Evolutionary conservation across 2,113 vertebrate genomes (phyloP).

Genomic region (Eidolon helvum): DNA sequence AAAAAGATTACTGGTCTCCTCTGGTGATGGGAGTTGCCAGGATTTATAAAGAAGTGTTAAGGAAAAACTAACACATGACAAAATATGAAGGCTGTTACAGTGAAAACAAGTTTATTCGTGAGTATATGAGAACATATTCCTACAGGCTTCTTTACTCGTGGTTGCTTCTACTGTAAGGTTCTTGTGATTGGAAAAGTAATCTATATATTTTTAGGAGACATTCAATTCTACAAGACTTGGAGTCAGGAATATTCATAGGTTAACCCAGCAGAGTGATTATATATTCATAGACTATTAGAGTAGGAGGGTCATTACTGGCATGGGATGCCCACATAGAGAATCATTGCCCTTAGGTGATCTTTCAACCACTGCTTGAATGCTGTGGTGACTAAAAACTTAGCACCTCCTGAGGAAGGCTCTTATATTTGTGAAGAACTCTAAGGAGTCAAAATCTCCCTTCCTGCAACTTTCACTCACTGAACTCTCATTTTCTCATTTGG

Average conservation of each 20-base stretch:
- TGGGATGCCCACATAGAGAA: no score
- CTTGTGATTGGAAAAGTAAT: background rate
- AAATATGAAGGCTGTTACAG: background rate
- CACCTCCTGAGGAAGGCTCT: background rate
- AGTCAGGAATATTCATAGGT: background rate
- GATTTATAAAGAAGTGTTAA: constrained; percentile 10
- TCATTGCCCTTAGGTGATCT: background rate
- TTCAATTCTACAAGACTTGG: background rate
- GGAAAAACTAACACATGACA: background rate
- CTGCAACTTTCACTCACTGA: background rate
- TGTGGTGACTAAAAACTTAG: background rate
- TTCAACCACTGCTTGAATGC: background rate
- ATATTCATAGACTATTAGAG: background rate
- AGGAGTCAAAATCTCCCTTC: background rate
- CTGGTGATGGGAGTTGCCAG: background rate
- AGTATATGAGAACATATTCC: background rate
- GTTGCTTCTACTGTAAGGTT: background rate
- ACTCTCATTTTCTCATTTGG: background rate
- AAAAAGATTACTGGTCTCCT: background rate
- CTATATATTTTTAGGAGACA: background rate
- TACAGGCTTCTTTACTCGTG: background rate
- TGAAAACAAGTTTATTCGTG: background rate
- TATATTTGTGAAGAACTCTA: background rate
- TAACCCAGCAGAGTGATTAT: background rate
- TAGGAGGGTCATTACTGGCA: background rate